Evolutionary conservation across 1,140 invertebrate species (phyloP), one percentile per base, ranked within the genome.

Genomic region (Nasonia giraulti): DNA sequence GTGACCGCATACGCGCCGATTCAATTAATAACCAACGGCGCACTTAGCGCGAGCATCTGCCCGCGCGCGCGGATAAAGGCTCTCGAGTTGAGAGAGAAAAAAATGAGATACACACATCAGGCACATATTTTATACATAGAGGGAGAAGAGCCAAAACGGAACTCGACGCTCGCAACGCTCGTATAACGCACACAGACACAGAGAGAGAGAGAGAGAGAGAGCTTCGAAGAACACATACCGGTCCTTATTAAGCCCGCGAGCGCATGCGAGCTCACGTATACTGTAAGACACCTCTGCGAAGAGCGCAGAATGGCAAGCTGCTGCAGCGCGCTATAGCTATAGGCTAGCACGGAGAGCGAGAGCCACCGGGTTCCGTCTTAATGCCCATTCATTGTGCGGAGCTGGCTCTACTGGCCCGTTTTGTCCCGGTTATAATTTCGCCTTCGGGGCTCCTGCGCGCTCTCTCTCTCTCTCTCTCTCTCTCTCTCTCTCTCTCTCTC

Each of bases 201-300:
- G 27, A 33, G 69, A 3, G 2, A 31, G 2, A 73, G 2, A 73
- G 69, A 3, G 2, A 31, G 2, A 73, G 2, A 20, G 2, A 33
- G 23, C 27, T 12, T 6, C 27, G 20, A 3, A 14, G 17, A 14
- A 71, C 27, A 74, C 40, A 14, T 50, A 23, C 71, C 80, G 69
- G 23, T 8, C 31, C 31, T 23, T 23, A 78, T 78, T 85, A 85
- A 85, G 78, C 55, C 71, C 78, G 78, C n/a, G 69, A 17, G 20
- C 33, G 50, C 37, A 23, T 85, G 78, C 83, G 44, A 23, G 20
- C 77, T 68, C 83, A 85, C 83, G 83, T 74, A 27, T 27, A 79
- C 31, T 33, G 8, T 44, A 31, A 75, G 73, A 33, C 55, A 62
- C 55, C 55, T 62, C 55, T n/a, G 55, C 55, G 3, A 3, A 20